Conservation (phyloP, 2,113 vertebrate species). For the Python bivittatus region DNA sequence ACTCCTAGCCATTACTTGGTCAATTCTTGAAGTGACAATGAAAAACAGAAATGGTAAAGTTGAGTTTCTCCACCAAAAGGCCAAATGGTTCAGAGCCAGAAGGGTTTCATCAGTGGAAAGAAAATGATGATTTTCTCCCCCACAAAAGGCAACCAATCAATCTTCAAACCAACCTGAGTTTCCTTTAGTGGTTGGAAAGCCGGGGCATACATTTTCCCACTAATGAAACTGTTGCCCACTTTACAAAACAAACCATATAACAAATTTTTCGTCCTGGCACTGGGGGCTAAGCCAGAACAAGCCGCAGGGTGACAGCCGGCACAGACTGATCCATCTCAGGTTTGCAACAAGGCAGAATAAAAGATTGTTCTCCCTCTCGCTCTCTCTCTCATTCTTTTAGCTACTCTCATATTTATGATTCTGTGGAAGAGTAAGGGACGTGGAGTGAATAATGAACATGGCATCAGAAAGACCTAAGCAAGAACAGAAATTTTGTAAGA, state of each 20-base stretch:
- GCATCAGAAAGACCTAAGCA: neutral
- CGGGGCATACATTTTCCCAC: neutral
- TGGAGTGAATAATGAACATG: constrained; percentile 26
- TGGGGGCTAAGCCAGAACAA: neutral
- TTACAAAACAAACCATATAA: neutral
- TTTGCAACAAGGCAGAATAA: constrained; percentile 32
- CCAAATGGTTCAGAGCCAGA: neutral
- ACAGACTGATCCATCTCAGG: neutral
- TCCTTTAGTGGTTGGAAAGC: neutral
- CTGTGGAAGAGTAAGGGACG: constrained; percentile 23
- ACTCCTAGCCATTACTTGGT: neutral
- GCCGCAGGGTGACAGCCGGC: neutral
- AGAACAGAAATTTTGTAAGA: constrained; percentile 7
- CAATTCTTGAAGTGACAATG: neutral
- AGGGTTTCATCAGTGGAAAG: neutral
- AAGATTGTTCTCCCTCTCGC: constrained; percentile 41
- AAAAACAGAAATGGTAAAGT: neutral
- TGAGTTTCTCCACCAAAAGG: neutral
- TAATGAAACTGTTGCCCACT: neutral
- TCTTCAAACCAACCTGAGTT: neutral
- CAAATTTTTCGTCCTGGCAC: neutral
- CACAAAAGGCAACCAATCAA: neutral
- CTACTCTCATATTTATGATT: constrained; percentile 48
- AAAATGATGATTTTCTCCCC: neutral
- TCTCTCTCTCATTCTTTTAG: constrained; percentile 18